Evolutionary conservation across 2,113 vertebrate genomes (phyloP), one percentile per base, ranked within the genome.

Genomic region (Lagenorhynchus albirostris): DNA sequence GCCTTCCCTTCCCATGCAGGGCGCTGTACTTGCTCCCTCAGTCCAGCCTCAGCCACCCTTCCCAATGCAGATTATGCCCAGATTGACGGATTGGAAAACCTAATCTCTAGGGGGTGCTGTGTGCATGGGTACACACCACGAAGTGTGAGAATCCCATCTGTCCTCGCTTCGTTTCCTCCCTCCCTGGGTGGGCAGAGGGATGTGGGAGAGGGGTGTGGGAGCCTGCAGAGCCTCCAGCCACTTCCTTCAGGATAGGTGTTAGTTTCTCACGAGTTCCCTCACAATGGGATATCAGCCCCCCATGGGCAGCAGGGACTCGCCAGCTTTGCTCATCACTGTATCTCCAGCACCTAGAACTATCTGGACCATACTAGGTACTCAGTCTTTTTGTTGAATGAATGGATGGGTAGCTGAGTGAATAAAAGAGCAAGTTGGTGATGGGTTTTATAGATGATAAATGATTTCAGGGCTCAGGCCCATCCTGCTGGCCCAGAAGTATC

Each of bases 51-150:
- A 50, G 6, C 8, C 18, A 29, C n/a, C 47, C 41, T 77, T 82
- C 33, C 53, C 12, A 6, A 0, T 20, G 68, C 2, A 33, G 21
- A 9, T 5, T 0, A 4, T 0, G 26, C 3, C 29, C 21, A 29
- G 2, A 3, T 1, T 8, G 11, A 11, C 26, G 21, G 82, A 31
- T 1, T 23, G 25, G 70, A 38, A 44, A 18, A 55, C 5, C 0
- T 18, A 38, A 17, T 68, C n/a, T 76, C 41, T 11, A 8, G 65
- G 67, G 36, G n/a, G n/a, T 14, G 67, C 1, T 0, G 29, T 10
- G 47, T 10, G 12, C 3, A 0, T 3, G 26, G 26, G 33, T 33
- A 21, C 31, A n/a, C 36, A n/a, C 23, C n/a, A 10, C 0, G 0
- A 5, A 38, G 23, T 1, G 6, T 25, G 14, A 41, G 60, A 23